Evolutionary conservation across 2,113 vertebrate genomes (phyloP).

Genomic region (Takifugu flavidus): DNA sequence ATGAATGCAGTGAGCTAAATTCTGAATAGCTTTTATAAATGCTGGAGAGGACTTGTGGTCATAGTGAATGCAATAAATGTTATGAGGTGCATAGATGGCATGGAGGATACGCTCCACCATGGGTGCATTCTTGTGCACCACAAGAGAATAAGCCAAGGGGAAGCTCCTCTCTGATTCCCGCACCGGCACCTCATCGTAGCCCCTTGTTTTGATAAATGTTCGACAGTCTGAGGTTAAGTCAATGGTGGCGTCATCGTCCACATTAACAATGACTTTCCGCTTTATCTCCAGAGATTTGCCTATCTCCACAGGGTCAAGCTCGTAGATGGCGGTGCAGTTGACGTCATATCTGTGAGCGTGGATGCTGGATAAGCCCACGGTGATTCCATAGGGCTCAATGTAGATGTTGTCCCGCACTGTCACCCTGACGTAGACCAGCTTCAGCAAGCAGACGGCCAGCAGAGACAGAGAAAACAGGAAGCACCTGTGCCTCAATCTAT

Average conservation of each 20-base stretch:
- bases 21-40: conserved; percentile 83
- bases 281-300: conserved; percentile 86
- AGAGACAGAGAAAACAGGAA: conserved; percentile 58
- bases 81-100: conserved; percentile 81
- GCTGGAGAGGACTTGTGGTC: conserved; percentile 80
- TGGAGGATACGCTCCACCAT: conserved; percentile 90
- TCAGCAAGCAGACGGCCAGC: conserved; percentile 55
- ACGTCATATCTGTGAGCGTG: conserved; percentile 68
- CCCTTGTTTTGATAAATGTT: conserved; percentile 71
- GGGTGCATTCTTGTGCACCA: conserved; percentile 89
- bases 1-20: conserved; percentile 81
- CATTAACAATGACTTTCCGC: conserved; percentile 75
- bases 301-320: conserved; percentile 85
- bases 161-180: conserved; percentile 79
- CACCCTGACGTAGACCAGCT: conserved; percentile 60
- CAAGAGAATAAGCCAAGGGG: conserved; percentile 88
- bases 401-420: conserved; percentile 54
- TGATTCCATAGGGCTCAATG: conserved; percentile 77
- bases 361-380: conserved; percentile 65
- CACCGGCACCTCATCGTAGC: conserved; percentile 73
- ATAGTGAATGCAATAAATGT: conserved; percentile 92
- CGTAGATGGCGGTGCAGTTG: conserved; percentile 84
- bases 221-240: conserved; percentile 79
- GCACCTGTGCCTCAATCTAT: conserved; percentile 69
- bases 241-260: conserved; percentile 78